Conservation (phyloP, 2,888 invertebrate species). For the Gasteruption jaculator region DNA sequence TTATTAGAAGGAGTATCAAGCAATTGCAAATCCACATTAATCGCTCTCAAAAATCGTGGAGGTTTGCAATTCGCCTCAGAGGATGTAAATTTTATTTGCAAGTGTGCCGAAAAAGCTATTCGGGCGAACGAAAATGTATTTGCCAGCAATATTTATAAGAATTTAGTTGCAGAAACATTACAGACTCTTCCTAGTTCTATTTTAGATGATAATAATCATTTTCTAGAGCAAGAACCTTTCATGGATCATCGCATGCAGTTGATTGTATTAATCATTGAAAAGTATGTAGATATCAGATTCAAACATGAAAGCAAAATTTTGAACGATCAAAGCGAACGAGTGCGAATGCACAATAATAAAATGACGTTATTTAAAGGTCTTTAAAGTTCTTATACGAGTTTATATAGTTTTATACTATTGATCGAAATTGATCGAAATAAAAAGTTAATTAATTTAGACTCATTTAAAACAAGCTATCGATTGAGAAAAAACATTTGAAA, state of each 20-base stretch:
- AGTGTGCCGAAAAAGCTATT: not conserved
- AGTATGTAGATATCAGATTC: too few relatives aligned
- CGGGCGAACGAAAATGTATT: not conserved
- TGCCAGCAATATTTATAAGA: not conserved
- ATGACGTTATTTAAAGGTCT: too few relatives aligned
- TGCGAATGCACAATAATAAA: too few relatives aligned
- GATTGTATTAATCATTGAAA: not conserved
- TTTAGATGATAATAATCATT: conserved; percentile 1
- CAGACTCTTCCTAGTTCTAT: not conserved
- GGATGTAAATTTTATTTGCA: not conserved
- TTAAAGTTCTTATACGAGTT: too few relatives aligned
- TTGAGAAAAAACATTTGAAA: too few relatives aligned
- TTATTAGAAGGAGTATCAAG: not conserved
- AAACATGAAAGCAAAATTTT: conserved; percentile 1
- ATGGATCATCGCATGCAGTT: conserved; percentile 1
- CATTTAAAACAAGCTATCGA: too few relatives aligned
- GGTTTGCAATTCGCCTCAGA: conserved; percentile 1
- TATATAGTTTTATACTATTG: too few relatives aligned
- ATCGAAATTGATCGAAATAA: too few relatives aligned
- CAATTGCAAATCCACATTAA: not conserved
- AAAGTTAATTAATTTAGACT: too few relatives aligned
- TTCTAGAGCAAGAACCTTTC: too few relatives aligned
- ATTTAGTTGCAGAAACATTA: not conserved
- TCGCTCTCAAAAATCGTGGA: not conserved
- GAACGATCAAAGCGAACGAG: too few relatives aligned